These are phyloP conservation scores for Rhodeus uyekii DNA, from an alignment of 2,797 vertebrate genomes.

Conservation along the genomic window DNA sequence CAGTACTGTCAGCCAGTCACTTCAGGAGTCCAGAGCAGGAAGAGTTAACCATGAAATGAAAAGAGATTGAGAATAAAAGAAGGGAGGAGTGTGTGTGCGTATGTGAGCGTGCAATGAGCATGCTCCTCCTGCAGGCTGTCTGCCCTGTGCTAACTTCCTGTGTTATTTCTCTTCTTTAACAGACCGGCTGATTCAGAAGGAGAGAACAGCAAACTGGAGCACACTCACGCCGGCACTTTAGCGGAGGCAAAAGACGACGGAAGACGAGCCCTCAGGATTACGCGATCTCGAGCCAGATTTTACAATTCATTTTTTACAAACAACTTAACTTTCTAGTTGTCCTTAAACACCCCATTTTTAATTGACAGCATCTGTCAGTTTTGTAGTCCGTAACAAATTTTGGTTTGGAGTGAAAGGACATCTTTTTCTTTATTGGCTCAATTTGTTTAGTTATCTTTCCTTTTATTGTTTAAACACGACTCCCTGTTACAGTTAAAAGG, in stretches of 20 bases:
- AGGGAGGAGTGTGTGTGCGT: conserved; percentile 42
- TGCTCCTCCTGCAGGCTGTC: conserved; percentile 61
- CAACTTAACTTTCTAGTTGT: not conserved
- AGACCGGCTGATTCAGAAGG: conserved; percentile 60
- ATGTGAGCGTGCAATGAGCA: conserved; percentile 66
- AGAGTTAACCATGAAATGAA: conserved; percentile 66
- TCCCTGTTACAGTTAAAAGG: conserved; percentile 35
- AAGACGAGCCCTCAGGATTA: not conserved
- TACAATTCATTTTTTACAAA: not conserved
- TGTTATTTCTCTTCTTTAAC: conserved; percentile 71
- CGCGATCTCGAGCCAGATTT: conserved; percentile 27
- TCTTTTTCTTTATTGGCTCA: conserved; percentile 57
- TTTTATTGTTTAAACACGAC: conserved; percentile 39
- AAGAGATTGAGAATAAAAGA: conserved; percentile 51
- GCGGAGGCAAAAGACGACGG: conserved; percentile 8
- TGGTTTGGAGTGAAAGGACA: conserved; percentile 40
- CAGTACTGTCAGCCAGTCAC: conserved; percentile 19
- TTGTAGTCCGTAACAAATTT: not conserved
- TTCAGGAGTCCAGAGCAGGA: conserved; percentile 23
- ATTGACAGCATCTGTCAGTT: conserved; percentile 36
- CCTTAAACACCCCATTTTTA: not conserved
- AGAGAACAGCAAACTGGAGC: conserved; percentile 42
- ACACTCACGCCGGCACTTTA: conserved; percentile 15
- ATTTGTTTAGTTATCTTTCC: conserved; percentile 34
- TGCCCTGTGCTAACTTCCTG: conserved; percentile 76